Evolutionary conservation across 2,797 vertebrate genomes (phyloP), one percentile per base, ranked within the genome.

Genomic region (Poecilia picta): DNA sequence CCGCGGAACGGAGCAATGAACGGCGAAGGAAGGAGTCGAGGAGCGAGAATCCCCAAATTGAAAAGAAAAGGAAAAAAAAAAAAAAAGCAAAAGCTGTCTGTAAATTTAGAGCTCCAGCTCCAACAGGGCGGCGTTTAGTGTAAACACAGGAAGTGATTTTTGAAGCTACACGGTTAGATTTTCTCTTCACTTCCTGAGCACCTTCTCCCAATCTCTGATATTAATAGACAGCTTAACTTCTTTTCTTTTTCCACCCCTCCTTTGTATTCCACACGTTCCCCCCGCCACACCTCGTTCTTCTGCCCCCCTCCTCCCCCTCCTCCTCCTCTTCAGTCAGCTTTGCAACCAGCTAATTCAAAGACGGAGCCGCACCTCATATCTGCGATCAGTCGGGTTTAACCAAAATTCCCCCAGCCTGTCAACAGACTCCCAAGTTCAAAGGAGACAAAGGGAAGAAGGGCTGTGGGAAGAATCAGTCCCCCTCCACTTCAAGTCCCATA

Each of bases 391-490:
- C 68, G 49, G 85, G 82, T 94, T 93, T 88, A 88, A 87, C 87
- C 83, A 79, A 89, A 62, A 87, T 83, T 92, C 88, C 85, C 84
- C 83, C 72, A 82, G 89, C 90, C 85, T 80, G 90, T 89, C 89
- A 70, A 91, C 88, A 85, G 84, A 85, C 83, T 85, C 77, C 49
- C 78, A 39, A 93, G 92, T 93, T 94, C 92, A 94, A 94, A 94
- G 88, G 82, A 92, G 89, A 93, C 89, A 94, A 94, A 92, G 83
- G 82, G 77, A 87, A 86, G 72, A 78, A 85, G 59, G 83, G 80
- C 85, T 90, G 79, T 82, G 84, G 82, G 85, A 90, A 84, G 81
- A 89, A 73, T 80, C 79, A 28, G 23, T 23, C 66, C 76, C 81
- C 72, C 76, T 76, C 71, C 75, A 47, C 77, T 80, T 77, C 87